phyloP scores from a whole-genome alignment of 2,113 vertebrate species.

The Empidonax alnorum region DNA sequence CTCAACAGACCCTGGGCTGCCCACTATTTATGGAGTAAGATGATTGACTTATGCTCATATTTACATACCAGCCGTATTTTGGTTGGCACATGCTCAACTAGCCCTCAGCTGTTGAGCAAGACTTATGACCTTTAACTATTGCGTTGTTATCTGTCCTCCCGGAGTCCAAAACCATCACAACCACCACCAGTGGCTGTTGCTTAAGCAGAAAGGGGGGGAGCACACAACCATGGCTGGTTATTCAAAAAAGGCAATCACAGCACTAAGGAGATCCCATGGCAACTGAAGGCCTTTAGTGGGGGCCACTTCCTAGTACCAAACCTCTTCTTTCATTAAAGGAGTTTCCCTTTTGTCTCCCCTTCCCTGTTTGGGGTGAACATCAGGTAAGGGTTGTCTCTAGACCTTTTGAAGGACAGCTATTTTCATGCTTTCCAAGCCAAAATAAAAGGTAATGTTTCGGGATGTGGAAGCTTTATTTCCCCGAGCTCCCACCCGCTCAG shows the following conservation, averaged over 20 bases:
- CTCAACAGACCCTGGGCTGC: not conserved
- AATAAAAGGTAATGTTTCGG: not conserved
- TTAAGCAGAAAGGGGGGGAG: not conserved
- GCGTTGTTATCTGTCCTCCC: not conserved
- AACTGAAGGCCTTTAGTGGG: not conserved
- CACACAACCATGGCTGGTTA: not conserved
- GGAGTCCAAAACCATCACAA: not conserved
- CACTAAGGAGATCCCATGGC: not conserved
- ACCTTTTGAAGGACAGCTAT: not conserved
- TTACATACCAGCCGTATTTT: not conserved
- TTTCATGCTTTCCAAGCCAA: not conserved
- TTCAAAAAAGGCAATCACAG: not conserved
- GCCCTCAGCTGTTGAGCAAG: not conserved
- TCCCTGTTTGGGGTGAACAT: not conserved
- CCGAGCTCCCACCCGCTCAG: not conserved
- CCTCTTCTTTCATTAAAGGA: fast-evolving
- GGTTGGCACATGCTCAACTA: not conserved
- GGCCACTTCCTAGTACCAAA: not conserved
- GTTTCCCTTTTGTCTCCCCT: not conserved
- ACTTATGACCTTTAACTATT: not conserved
- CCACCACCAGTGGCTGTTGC: not conserved
- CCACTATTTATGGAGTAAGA: not conserved
- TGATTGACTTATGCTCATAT: not conserved
- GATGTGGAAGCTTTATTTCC: not conserved
- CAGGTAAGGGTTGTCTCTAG: not conserved